Conservation (phyloP, 23 tunicate genomes). For the Styela clava region DNA sequence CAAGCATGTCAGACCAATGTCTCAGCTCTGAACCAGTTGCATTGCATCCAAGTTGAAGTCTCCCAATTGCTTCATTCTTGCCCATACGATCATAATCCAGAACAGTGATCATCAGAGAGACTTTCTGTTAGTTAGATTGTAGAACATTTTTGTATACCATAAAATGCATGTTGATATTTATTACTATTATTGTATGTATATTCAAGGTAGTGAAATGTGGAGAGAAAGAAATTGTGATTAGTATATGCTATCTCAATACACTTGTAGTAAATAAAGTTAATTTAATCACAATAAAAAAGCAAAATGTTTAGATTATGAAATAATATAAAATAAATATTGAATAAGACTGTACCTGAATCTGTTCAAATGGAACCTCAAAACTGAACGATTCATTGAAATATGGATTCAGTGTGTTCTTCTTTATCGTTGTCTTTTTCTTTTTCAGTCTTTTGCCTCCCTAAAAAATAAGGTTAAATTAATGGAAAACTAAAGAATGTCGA, state of each 20-base stretch:
- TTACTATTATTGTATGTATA: too few species aligned
- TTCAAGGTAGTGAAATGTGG: too few species aligned
- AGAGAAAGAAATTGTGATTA: too few species aligned
- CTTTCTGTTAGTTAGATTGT: constrained; percentile 62
- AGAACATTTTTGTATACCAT: not conserved
- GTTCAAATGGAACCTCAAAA: constrained; percentile 98
- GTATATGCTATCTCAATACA: too few species aligned
- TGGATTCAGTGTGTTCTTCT: constrained; percentile 96
- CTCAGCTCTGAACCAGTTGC: constrained; percentile 96
- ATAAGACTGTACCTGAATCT: constrained; percentile 94
- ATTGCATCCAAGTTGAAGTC: constrained; percentile 80
- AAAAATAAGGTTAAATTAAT: not conserved
- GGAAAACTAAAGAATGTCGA: not conserved
- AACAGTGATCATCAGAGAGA: constrained; percentile 82
- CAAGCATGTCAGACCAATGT: constrained; percentile 99
- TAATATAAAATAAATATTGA: too few species aligned
- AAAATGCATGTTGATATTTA: too few species aligned
- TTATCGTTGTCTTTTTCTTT: constrained; percentile 98
- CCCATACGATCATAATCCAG: constrained; percentile 99
- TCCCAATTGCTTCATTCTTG: constrained; percentile 96
- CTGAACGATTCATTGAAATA: constrained; percentile 97
- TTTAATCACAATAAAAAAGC: too few species aligned
- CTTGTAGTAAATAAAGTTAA: too few species aligned
- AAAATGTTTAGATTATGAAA: too few species aligned
- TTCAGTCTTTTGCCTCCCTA: constrained; percentile 91